Base-by-base conservation (phyloP, 2,888 invertebrate genomes). In the Pteria penguin region DNA sequence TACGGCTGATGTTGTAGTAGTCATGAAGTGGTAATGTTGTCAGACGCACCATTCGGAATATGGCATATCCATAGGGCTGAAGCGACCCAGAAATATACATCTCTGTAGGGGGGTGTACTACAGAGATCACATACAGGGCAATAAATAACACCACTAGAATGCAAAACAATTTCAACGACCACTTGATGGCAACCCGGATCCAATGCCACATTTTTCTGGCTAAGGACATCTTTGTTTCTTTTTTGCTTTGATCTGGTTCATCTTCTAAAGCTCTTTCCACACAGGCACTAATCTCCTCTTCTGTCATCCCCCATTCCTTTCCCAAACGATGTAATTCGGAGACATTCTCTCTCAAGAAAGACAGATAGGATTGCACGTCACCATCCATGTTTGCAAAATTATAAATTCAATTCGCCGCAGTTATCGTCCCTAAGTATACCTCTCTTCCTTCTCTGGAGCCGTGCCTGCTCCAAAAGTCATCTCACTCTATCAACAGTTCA, bases 251-350 rank as follows among this genome's bases (percentile, higher is more conserved):
- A 33, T 61, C 27, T n/a, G 74, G 69, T 29, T 62, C 26, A 27
- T 67, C 65, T 61, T 77, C 72, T 54, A 86, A 73, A 8, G 81
- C 83, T 63, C 84, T 73, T 4, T 79, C 80, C 26, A 84, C 78
- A 67, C 85, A 86, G 22, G 67, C 62, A 27, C 76, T 71, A 18
- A 86, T 84, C 58, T 85, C 84, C 33, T 82, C 80, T 11, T 84
- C 81, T 58, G 80, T 77, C 74, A 86, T 79, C 24, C 83, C 83
- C 82, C 85, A 84, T 73, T 83, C 73, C 60, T 72, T 78, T 2
- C 85, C 86, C 22, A 84, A 77, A 14, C 75, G 60, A 27, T 79
- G 81, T 32, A 86, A 67, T 76, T 84, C 82, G 14, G 76, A 57
- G 18, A 82, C 84, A 76, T 84, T 84, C 65, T 82, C 77, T 57